phyloP scores from a whole-genome alignment of 1,140 invertebrate species.

The Dufourea novaeangliae region DNA sequence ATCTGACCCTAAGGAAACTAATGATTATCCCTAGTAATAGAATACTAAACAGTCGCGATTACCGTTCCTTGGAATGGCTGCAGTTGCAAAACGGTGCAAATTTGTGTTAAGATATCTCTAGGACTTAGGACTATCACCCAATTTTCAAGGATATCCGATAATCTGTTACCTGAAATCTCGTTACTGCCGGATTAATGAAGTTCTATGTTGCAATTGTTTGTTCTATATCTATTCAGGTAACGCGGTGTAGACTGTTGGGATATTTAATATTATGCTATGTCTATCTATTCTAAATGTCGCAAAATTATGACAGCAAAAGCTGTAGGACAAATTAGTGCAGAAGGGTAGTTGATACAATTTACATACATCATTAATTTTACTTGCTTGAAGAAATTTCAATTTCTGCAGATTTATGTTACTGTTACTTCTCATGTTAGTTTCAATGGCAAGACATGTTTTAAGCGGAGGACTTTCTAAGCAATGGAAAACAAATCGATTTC shows the following conservation, averaged over 20 bases:
- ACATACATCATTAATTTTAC: no score
- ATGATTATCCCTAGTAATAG: background rate
- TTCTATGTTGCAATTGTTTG: constrained; percentile 27
- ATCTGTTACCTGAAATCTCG: constrained; percentile 22
- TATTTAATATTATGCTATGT: constrained; percentile 1
- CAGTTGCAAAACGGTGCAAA: background rate
- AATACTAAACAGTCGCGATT: background rate
- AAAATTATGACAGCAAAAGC: background rate
- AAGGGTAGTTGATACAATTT: no score
- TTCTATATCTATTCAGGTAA: background rate
- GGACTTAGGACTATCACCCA: background rate
- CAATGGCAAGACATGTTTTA: no score
- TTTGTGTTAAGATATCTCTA: constrained; percentile 7
- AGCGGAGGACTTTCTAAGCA: no score
- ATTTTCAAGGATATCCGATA: constrained; percentile 20
- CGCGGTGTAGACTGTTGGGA: background rate
- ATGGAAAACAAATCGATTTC: no score
- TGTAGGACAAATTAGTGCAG: no score
- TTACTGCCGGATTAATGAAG: constrained; percentile 19
- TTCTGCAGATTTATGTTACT: no score
- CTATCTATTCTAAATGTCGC: background rate
- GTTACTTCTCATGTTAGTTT: no score
- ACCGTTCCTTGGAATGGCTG: background rate
- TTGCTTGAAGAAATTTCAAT: no score
- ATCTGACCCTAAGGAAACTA: background rate